These are phyloP conservation scores for Gyrodactylus bullatarudis DNA, from an alignment of 1,140 invertebrate species.

Conservation along the genomic window DNA sequence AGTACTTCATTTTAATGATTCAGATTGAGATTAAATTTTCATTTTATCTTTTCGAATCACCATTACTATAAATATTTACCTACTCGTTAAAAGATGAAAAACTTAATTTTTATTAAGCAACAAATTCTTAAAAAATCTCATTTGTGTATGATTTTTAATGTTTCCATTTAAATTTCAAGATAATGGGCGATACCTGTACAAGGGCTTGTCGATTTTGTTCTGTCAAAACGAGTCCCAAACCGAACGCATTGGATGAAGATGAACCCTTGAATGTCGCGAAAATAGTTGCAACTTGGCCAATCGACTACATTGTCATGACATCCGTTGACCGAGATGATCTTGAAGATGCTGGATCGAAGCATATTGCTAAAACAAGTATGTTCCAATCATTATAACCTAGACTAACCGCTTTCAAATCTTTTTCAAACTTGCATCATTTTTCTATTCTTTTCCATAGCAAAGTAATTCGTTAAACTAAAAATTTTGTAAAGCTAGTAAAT, in stretches of 20 bases:
- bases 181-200: slow-evolving; percentile 23
- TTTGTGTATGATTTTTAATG: no score
- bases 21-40: no score
- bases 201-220: slow-evolving; percentile 69
- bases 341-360: slow-evolving; percentile 49
- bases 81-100: slow-evolving; percentile 34
- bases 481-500: no score
- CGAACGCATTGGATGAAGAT: slow-evolving; percentile 49
- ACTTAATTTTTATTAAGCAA: slow-evolving; percentile 7
- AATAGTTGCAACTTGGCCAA: slow-evolving; percentile 62
- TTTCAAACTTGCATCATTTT: no score
- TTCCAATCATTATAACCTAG: slow-evolving; percentile 24
- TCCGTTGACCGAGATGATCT: slow-evolving; percentile 90
- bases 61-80: no score
- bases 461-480: no score
- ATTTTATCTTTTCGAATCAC: no score
- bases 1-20: no score
- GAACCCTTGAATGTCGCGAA: slow-evolving; percentile 69
- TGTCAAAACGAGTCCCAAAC: slow-evolving; percentile 67
- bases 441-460: no score
- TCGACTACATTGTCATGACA: slow-evolving; percentile 86
- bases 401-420: slow-evolving; percentile 9
- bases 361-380: slow-evolving; percentile 55
- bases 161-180: neutral
- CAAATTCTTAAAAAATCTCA: slow-evolving; percentile 2